phyloP scores from a whole-genome alignment of 2,888 invertebrate species.

The Celastrina argiolus region DNA sequence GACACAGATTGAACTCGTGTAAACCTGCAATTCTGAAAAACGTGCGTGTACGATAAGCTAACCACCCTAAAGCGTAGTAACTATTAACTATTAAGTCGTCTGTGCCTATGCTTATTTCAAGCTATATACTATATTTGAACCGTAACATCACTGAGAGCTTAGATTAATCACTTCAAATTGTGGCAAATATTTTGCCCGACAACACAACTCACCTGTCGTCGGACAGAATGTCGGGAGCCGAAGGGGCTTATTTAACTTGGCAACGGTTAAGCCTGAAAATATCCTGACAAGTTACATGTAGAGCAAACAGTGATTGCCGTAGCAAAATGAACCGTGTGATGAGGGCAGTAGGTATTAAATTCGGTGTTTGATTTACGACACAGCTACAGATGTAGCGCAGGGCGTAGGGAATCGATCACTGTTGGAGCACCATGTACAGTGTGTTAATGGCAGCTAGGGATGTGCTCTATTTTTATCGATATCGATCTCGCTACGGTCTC shows the following conservation, averaged over 20 bases:
- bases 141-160: background rate
- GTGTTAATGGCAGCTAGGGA: conserved; percentile 49
- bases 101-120: too few species aligned
- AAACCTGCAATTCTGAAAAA: too few species aligned
- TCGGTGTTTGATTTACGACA: conserved; percentile 16
- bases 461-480: conserved; percentile 29
- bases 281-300: conserved; percentile 1
- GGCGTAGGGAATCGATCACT: conserved; percentile 58
- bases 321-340: conserved; percentile 6
- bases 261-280: background rate
- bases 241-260: background rate
- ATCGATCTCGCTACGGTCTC: too few species aligned
- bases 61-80: too few species aligned
- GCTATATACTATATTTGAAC: conserved; percentile 28
- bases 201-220: background rate
- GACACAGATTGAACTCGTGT: too few species aligned
- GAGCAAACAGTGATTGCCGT: background rate
- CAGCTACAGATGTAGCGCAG: conserved; percentile 21
- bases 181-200: background rate
- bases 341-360: background rate
- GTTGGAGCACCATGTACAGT: conserved; percentile 53
- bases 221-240: conserved; percentile 30
- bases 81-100: too few species aligned
- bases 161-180: background rate
- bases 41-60: too few species aligned